Evolutionary conservation across 1,140 invertebrate species (phyloP), one percentile per base, ranked within the genome.

Genomic region (Phymastichus coffea): DNA sequence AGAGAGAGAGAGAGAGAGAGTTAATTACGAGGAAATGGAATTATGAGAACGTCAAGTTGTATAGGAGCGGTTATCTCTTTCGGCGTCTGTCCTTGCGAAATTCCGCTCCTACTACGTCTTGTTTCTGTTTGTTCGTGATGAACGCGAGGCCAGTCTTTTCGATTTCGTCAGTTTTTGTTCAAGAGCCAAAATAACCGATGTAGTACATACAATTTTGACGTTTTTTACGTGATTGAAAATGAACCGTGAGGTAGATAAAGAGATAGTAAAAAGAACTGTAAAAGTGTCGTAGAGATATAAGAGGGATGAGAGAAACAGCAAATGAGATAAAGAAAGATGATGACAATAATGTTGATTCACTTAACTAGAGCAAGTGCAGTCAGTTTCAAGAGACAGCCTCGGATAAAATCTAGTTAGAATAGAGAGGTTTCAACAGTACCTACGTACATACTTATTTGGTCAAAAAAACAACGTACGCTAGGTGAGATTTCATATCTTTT

Each of bases 321-420:
- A 17, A 33, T 33, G 38, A 40, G 8, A 40, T 4, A 40, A n/a
- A 40, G n/a, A n/a, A 17, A 40, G 15, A 40, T 40, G 37, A 14
- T 33, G 28, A 40, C 6, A 17, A 40, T 40, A n/a, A 9, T 54
- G 46, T 54, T 46, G 17, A 8, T 43, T 61, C 59, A 61, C 59
- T 61, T 61, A 61, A 49, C 59, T 61, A 61, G 28, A 61, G 59
- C 59, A 61, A 61, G 59, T 55, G 59, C 59, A 56, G 44, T 61
- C 37, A 43, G 46, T 61, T 61, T 56, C 49, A 30, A 55, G 12
- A 55, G 41, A 61, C 44, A 60, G 49, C 53, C 14, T 4, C 15
- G 15, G 35, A 37, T n/a, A 37, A 14, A 43, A 56, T 46, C 48
- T 47, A 59, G 14, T 44, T 37, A 46, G 48, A 59, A 46, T 30